A percentile compares a stretch with the other conserved stretches of the same genome.
Conservation (phyloP, 2,797 vertebrate genomes). For the Centroberyx gerrardi region DNA sequence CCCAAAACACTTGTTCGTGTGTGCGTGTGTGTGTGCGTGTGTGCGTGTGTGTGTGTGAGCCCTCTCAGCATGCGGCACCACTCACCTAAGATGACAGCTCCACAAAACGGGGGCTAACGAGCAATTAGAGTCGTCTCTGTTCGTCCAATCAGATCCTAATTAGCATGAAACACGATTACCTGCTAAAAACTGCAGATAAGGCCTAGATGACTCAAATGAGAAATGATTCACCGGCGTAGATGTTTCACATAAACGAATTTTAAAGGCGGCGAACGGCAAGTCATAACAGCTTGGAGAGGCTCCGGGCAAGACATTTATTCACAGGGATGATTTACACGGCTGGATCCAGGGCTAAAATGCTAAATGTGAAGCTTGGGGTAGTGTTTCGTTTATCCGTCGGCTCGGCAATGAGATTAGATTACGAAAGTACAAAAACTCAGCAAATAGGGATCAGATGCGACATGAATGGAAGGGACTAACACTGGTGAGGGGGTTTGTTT, state of each 20-base stretch:
- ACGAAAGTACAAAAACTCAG: neutral
- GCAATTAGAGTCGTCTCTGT: constrained; percentile 57
- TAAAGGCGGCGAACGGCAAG: constrained; percentile 11
- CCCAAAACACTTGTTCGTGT: neutral
- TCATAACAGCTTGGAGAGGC: constrained; percentile 2
- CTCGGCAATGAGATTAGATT: neutral
- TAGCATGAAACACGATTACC: constrained; percentile 59
- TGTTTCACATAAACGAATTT: constrained; percentile 36
- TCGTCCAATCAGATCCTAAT: constrained; percentile 65
- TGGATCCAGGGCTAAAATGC: neutral
- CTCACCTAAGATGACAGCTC: constrained; percentile 59
- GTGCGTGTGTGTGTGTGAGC: neutral
- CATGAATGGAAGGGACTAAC: neutral
- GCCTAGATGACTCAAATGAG: constrained; percentile 42
- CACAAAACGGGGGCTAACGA: constrained; percentile 50
- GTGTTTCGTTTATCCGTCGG: neutral
- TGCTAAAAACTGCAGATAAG: constrained; percentile 52
- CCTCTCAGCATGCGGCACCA: constrained; percentile 8
- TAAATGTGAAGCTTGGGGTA: neutral
- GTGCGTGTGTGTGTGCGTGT: neutral
- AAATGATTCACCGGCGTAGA: constrained; percentile 37
- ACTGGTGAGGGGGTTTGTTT: neutral
- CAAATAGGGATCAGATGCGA: neutral
- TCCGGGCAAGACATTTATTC: constrained; percentile 3
- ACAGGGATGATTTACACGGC: constrained; percentile 17